Evolutionary conservation across 2,113 vertebrate species (phyloP).

Genomic region (Bettongia penicillata): DNA sequence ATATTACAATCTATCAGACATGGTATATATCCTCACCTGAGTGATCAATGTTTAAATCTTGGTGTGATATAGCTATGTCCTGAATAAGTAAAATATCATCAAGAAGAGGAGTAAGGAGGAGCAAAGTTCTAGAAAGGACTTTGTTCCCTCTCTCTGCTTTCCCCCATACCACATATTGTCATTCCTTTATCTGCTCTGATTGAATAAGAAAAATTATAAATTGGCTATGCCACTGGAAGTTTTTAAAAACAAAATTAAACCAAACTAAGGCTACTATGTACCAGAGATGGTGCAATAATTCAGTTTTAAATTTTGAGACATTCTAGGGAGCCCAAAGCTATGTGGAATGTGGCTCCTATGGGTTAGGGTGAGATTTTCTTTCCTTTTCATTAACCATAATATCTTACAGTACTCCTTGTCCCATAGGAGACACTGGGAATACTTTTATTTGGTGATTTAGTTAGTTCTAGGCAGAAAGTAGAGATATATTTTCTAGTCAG

Average conservation of each 20-base stretch:
- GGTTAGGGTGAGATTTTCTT: not conserved
- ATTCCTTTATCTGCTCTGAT: not conserved
- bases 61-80: not conserved
- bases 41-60: not conserved
- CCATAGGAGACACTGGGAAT: not conserved
- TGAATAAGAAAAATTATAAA: not conserved
- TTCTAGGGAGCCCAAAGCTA: not conserved
- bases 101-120: not conserved
- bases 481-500: not conserved
- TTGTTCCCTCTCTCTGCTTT: not conserved
- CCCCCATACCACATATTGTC: not conserved
- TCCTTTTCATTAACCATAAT: not conserved
- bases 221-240: not conserved
- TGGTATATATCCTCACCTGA: not conserved
- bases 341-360: not conserved
- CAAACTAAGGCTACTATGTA: not conserved
- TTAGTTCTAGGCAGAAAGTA: not conserved
- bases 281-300: not conserved
- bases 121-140: not conserved
- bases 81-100: not conserved
- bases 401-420: not conserved
- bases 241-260: not conserved
- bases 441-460: not conserved
- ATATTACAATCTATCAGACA: not conserved
- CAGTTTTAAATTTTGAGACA: not conserved